A percentile compares a stretch with the other conserved stretches of the same genome.
Evolutionary conservation across 2,113 vertebrate genomes (phyloP).

Genomic region (Orthonyx spaldingii): DNA sequence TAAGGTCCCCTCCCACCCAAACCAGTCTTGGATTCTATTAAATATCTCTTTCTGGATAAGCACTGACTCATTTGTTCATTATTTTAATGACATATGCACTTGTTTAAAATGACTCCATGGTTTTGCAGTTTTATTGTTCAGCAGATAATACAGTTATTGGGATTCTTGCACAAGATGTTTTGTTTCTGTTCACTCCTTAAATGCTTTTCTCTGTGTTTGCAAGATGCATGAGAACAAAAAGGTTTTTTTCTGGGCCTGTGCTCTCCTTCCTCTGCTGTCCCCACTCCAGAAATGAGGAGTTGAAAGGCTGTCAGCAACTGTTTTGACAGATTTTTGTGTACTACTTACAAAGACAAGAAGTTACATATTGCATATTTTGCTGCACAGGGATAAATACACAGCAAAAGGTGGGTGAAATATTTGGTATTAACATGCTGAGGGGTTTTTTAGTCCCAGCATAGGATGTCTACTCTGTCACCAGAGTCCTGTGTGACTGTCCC

Average conservation of each 20-base stretch:
- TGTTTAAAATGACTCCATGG: not conserved
- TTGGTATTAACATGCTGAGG: not conserved
- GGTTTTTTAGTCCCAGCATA: not conserved
- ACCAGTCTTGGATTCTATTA: not conserved
- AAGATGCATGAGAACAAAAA: not conserved
- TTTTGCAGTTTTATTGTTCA: not conserved
- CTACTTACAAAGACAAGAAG: not conserved
- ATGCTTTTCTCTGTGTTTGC: not conserved
- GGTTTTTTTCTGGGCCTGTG: not conserved
- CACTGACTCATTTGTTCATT: not conserved
- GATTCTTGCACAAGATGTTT: not conserved
- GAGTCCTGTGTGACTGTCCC: not conserved
- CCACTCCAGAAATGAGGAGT: not conserved
- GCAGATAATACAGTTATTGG: fast-evolving
- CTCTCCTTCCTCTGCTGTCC: not conserved
- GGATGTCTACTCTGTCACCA: not conserved
- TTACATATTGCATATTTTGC: not conserved
- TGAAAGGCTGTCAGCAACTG: not conserved
- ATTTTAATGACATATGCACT: not conserved
- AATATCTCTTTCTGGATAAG: not conserved
- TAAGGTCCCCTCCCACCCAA: not conserved
- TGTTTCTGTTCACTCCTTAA: not conserved
- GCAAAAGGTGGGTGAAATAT: not conserved
- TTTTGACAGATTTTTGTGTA: not conserved
- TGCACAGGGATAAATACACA: not conserved